These are phyloP conservation scores for Craseonycteris thonglongyai DNA, from an alignment of 2,113 vertebrate species.

Conservation along the genomic window DNA sequence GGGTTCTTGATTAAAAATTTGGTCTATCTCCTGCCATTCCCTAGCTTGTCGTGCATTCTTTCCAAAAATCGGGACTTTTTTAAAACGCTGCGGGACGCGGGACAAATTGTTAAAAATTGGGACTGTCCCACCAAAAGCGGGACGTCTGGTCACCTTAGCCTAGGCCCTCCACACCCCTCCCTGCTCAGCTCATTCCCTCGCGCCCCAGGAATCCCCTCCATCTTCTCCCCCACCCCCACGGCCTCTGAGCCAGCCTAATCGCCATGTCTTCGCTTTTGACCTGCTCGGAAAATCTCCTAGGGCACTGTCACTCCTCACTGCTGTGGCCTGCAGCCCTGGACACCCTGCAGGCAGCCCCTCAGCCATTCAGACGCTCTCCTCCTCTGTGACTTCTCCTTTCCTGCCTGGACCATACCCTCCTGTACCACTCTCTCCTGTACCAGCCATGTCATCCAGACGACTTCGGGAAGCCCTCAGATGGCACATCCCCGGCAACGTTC, in stretches of 20 bases:
- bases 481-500: not conserved
- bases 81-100: too few species aligned
- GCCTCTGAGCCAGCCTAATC: not conserved
- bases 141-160: too few species aligned
- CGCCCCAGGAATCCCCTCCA: not conserved
- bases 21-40: too few species aligned
- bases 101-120: too few species aligned
- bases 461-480: not conserved
- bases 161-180: fast-evolving
- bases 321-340: not conserved
- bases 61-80: too few species aligned
- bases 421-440: not conserved
- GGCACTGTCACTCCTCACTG: not conserved
- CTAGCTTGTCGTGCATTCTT: too few species aligned
- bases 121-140: too few species aligned
- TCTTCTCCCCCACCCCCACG: not conserved
- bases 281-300: too few species aligned
- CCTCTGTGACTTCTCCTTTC: not conserved
- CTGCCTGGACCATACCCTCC: not conserved
- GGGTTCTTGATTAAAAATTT: too few species aligned
- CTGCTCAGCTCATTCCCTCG: not conserved
- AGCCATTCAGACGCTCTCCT: too few species aligned
- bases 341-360: too few species aligned
- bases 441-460: fast-evolving
- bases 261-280: too few species aligned